These are phyloP conservation scores for Epizoanthus fatuus DNA, from an alignment of 92 coral and sea anemone genomes.

Conservation along the genomic window DNA sequence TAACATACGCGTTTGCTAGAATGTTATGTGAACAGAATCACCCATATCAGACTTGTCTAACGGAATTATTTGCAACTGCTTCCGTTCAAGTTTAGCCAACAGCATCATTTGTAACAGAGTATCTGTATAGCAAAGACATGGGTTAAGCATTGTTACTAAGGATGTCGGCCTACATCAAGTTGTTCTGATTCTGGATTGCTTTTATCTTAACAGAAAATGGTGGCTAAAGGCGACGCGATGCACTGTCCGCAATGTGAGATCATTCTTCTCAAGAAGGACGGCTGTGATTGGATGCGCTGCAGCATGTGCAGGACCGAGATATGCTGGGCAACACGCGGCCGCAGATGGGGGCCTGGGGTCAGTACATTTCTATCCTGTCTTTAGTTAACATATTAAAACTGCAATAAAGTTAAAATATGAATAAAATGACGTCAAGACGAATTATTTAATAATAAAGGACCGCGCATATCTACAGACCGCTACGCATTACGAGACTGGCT, in stretches of 20 bases:
- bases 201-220: conserved; percentile 80
- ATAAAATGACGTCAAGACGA: neutral
- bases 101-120: too few species aligned
- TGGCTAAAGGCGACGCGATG: conserved; percentile 94
- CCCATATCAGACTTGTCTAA: too few species aligned
- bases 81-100: too few species aligned
- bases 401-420: neutral
- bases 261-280: conserved; percentile 94
- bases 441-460: neutral
- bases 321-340: conserved; percentile 99
- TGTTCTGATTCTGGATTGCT: neutral
- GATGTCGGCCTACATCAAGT: neutral
- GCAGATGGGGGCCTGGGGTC: conserved; percentile 99
- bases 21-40: too few species aligned
- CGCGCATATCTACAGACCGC: neutral
- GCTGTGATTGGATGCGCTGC: conserved; percentile 99
- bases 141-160: too few species aligned
- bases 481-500: too few species aligned
- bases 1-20: too few species aligned
- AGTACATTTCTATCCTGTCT: conserved; percentile 20
- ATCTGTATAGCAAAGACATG: too few species aligned
- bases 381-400: too few species aligned
- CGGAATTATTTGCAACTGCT: too few species aligned
- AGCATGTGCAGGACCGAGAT: conserved; percentile 97
- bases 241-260: conserved; percentile 91